Evolutionary conservation across 2,888 invertebrate species (phyloP).

Genomic region (Trichopoda pennipes): DNA sequence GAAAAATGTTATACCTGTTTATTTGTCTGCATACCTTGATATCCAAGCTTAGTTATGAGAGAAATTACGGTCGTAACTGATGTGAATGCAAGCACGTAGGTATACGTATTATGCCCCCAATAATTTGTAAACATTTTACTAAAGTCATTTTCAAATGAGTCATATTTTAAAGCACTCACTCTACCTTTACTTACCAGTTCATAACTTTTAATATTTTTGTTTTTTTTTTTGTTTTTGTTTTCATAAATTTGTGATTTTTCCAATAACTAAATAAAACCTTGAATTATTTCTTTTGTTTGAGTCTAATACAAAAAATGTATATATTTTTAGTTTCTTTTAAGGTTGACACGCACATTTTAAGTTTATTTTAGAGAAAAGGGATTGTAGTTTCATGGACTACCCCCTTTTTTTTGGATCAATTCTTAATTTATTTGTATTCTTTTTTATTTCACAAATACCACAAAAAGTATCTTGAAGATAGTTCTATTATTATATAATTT

Average conservation of each 20-base stretch:
- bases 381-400: not conserved
- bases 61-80: no score
- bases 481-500: not conserved
- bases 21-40: no score
- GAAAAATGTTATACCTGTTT: no score
- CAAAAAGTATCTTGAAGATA: not conserved
- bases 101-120: no score
- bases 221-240: constrained; percentile 9
- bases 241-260: constrained; percentile 6
- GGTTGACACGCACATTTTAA: constrained; percentile 49
- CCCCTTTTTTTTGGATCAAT: not conserved
- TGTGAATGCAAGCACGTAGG: no score
- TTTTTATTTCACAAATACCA: no score
- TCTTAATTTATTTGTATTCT: not conserved
- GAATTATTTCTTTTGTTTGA: not conserved
- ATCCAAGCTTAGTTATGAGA: no score
- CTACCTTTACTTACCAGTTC: no score
- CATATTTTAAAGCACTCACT: no score
- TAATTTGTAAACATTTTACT: no score
- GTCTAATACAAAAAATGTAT: constrained; percentile 26
- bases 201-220: not conserved
- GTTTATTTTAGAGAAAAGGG: constrained; percentile 5
- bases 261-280: constrained; percentile 24
- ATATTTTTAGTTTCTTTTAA: constrained; percentile 42
- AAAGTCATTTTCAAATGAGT: no score